These are phyloP conservation scores for Trinorchestia longiramus DNA, from an alignment of 1,140 invertebrate genomes.

Conservation along the genomic window DNA sequence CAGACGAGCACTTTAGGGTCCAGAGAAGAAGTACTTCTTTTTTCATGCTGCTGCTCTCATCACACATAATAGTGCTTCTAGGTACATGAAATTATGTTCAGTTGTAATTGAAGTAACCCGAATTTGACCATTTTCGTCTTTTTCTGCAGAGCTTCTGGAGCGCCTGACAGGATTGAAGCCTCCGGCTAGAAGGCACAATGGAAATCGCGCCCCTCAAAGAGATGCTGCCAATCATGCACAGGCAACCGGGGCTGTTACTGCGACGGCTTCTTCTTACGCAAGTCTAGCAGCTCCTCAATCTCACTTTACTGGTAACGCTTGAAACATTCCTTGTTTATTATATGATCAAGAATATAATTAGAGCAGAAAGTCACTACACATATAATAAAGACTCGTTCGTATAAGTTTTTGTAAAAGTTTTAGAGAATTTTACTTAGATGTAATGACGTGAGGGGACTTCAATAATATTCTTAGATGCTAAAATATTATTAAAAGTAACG, in stretches of 20 bases:
- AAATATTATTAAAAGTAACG: no score
- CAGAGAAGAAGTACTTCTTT: neutral
- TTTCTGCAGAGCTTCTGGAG: neutral
- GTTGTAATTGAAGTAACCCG: neutral
- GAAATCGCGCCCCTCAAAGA: neutral
- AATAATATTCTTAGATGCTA: no score
- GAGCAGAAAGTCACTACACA: neutral
- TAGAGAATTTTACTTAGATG: no score
- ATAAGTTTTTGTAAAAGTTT: no score
- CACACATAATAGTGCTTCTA: neutral
- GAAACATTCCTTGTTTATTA: neutral
- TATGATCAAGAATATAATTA: neutral
- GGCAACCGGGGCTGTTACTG: neutral
- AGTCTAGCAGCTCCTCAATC: neutral
- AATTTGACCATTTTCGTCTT: neutral
- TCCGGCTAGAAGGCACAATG: neutral
- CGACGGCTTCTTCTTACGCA: neutral
- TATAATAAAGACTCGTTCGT: no score
- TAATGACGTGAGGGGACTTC: no score
- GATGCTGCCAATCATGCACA: neutral
- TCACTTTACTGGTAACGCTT: neutral
- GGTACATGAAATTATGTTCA: neutral
- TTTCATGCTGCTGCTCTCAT: neutral
- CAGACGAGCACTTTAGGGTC: neutral
- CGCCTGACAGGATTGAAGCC: slow-evolving; percentile 28